A percentile compares a stretch with the other conserved stretches of the same genome.
phyloP scores from a whole-genome alignment of 2,888 invertebrate species.

The Silvanus unidentatus region DNA sequence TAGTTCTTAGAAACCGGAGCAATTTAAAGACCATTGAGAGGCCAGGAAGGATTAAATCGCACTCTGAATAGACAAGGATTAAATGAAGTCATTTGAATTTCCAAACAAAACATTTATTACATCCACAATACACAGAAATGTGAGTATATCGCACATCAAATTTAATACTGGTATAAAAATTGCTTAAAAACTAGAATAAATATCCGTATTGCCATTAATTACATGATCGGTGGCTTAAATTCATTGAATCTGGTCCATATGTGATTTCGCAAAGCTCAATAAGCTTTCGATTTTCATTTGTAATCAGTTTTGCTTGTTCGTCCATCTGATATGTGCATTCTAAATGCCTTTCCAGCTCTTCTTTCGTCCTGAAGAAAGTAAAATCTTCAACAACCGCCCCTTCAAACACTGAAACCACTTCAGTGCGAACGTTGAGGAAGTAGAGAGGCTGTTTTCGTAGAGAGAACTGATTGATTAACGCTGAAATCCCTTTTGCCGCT shows the following conservation, averaged over 20 bases:
- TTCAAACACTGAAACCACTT: conserved; percentile 62
- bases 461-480: conserved; percentile 65
- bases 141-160: too few relatives aligned
- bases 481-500: conserved; percentile 77
- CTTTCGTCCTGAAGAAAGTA: conserved; percentile 52
- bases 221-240: too few relatives aligned
- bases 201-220: too few relatives aligned
- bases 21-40: too few relatives aligned
- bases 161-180: too few relatives aligned
- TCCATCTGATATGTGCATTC: conserved; percentile 13
- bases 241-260: neutral
- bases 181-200: too few relatives aligned
- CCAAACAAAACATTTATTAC: too few relatives aligned
- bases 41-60: too few relatives aligned
- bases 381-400: conserved; percentile 62
- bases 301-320: neutral
- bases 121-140: too few relatives aligned
- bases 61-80: too few relatives aligned
- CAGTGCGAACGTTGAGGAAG: conserved; percentile 61
- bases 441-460: conserved; percentile 67
- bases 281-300: neutral
- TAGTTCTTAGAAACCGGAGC: too few relatives aligned
- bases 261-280: neutral
- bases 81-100: too few relatives aligned
- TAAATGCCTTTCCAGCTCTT: conserved; percentile 51